Evolutionary conservation across 1,140 invertebrate genomes (phyloP).

Genomic region (Drosophila nigromelanica): DNA sequence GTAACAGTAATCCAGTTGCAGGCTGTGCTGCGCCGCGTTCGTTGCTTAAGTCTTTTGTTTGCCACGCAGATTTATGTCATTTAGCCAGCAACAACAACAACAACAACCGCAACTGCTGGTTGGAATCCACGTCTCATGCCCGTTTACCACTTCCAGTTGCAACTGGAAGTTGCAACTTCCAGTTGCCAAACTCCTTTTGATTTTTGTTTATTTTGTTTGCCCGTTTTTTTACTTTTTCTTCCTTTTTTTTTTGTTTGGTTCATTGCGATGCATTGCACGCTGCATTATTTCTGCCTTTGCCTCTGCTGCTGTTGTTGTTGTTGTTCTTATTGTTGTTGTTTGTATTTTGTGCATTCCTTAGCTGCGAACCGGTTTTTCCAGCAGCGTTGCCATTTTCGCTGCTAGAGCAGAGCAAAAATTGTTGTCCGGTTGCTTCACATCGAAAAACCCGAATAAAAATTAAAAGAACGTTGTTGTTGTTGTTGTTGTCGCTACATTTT

Average conservation of each 20-base stretch:
- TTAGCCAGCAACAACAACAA: constrained; percentile 33
- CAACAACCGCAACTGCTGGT: constrained; percentile 12
- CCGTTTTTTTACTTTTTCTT: not conserved
- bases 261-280: constrained; percentile 49
- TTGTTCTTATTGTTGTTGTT: constrained; percentile 38
- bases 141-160: constrained; percentile 6
- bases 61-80: constrained; percentile 80
- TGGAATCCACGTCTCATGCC: constrained; percentile 4
- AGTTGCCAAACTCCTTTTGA: constrained; percentile 31
- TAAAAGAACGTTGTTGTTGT: constrained; percentile 25
- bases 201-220: constrained; percentile 30
- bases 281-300: constrained; percentile 38
- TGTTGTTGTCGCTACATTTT: constrained; percentile 37
- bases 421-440: constrained; percentile 65
- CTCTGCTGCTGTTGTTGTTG: constrained; percentile 35
- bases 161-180: constrained; percentile 29
- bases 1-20: constrained; percentile 80
- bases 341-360: constrained; percentile 65
- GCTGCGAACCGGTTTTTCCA: constrained; percentile 55
- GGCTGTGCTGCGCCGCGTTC: constrained; percentile 60
- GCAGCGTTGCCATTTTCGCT: constrained; percentile 72
- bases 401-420: constrained; percentile 57
- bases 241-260: constrained; percentile 46
- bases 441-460: constrained; percentile 38
- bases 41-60: constrained; percentile 80